A percentile compares a stretch with the other conserved stretches of the same genome.
Conservation (phyloP, 2,113 vertebrate genomes). For the Forbesichthys agassizii region DNA sequence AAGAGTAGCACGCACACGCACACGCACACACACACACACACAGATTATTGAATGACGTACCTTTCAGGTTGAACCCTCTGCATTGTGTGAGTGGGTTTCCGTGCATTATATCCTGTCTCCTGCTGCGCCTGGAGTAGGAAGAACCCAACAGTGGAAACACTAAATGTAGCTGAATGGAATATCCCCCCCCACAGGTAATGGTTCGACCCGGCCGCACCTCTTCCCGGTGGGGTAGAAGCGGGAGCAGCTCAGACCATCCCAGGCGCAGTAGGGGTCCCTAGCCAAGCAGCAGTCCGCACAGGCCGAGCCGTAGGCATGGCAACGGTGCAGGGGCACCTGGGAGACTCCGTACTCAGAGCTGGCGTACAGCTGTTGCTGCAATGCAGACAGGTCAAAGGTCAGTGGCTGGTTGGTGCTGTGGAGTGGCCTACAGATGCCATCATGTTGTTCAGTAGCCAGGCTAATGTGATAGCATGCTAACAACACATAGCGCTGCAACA, state of each 20-base stretch:
- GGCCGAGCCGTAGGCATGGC: constrained; percentile 90
- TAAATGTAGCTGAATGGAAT: too few species aligned
- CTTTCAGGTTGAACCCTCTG: constrained; percentile 97
- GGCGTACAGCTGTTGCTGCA: constrained; percentile 95
- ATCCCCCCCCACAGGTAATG: too few species aligned
- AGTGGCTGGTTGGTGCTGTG: constrained; percentile 6
- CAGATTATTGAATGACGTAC: constrained; percentile 64
- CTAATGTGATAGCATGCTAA: constrained; percentile 19
- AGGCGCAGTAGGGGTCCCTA: constrained; percentile 95
- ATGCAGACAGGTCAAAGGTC: constrained; percentile 70
- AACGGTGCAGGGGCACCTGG: constrained; percentile 94
- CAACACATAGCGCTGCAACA: constrained; percentile 4
- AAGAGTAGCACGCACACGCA: constrained; percentile 5
- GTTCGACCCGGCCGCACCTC: constrained; percentile 74
- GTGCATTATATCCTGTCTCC: constrained; percentile 94
- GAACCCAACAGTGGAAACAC: neutral
- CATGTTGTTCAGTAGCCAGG: constrained; percentile 57
- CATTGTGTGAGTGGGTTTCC: constrained; percentile 97
- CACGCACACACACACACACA: too few species aligned
- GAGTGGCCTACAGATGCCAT: constrained; percentile 27
- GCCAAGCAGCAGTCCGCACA: constrained; percentile 98
- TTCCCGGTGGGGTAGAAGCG: constrained; percentile 95
- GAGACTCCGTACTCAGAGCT: constrained; percentile 92
- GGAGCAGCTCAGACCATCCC: constrained; percentile 95
- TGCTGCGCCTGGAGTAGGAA: constrained; percentile 82